Conservation (phyloP, 2,888 invertebrate species). For the Ornithoptera alexandrae region DNA sequence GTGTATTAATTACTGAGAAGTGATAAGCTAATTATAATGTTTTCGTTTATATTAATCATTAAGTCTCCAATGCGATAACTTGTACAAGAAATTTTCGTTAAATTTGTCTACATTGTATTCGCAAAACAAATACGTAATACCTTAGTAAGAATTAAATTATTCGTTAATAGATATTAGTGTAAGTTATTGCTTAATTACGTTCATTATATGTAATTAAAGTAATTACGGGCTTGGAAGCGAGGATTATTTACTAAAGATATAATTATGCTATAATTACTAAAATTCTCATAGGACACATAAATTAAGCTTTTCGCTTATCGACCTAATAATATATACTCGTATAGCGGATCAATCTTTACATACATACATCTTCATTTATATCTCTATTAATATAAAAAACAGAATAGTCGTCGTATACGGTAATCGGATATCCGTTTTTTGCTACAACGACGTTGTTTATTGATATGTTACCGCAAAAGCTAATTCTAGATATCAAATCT, state of each 20-base stretch:
- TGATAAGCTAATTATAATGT: conserved; percentile 35
- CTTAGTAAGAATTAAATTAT: too few relatives aligned
- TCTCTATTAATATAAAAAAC: background rate
- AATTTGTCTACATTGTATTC: too few relatives aligned
- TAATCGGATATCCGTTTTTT: background rate
- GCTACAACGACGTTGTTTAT: background rate
- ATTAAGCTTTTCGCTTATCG: background rate
- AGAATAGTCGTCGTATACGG: background rate
- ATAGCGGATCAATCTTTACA: background rate
- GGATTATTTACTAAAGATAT: background rate
- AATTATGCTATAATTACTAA: background rate
- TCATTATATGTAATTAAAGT: background rate
- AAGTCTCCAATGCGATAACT: background rate
- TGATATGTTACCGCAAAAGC: too few relatives aligned
- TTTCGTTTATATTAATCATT: background rate
- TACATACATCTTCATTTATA: background rate
- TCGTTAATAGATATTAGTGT: background rate
- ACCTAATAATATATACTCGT: background rate
- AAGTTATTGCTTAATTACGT: background rate
- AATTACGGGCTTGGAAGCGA: background rate
- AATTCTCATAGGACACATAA: background rate
- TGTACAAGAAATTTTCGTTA: background rate
- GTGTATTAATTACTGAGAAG: conserved; percentile 35
- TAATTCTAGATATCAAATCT: too few relatives aligned
- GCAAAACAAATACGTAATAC: too few relatives aligned